These are phyloP conservation scores for Esperia sulphurella DNA, from an alignment of 2,888 invertebrate species.

Conservation along the genomic window DNA sequence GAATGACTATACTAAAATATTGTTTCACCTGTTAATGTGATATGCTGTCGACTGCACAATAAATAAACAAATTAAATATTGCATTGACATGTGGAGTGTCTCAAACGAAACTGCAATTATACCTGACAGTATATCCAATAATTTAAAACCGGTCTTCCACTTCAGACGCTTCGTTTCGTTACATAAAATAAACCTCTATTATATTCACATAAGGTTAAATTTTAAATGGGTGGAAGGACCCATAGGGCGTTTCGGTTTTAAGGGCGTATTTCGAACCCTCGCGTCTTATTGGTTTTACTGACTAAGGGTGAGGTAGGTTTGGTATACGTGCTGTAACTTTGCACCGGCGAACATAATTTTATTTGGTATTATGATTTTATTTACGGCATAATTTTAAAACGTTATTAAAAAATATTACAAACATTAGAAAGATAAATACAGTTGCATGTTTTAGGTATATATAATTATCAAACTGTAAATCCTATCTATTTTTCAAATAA, in stretches of 20 bases:
- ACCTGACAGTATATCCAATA: background rate
- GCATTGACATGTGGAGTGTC: background rate
- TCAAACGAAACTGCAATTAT: background rate
- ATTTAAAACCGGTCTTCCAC: slow-evolving; percentile 44
- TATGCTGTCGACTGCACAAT: no score
- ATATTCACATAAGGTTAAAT: slow-evolving; percentile 22
- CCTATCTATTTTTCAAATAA: no score
- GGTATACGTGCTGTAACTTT: slow-evolving; percentile 53
- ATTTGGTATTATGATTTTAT: slow-evolving; percentile 3
- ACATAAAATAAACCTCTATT: slow-evolving; percentile 21
- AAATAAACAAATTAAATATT: no score
- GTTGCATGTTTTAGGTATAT: no score
- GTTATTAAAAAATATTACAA: no score
- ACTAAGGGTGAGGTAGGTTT: slow-evolving; percentile 60
- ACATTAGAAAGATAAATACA: no score
- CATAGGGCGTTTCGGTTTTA: slow-evolving; percentile 57
- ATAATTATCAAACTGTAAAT: no score
- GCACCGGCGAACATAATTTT: slow-evolving; percentile 36
- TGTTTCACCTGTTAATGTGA: no score
- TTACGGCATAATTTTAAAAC: background rate
- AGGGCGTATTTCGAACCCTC: slow-evolving; percentile 53
- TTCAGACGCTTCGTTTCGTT: slow-evolving; percentile 37
- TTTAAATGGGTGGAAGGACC: slow-evolving; percentile 21
- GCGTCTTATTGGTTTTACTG: slow-evolving; percentile 73
- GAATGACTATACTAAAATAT: no score